phyloP scores from a whole-genome alignment of 2,797 vertebrate species.

The Pelochelys cantorii region DNA sequence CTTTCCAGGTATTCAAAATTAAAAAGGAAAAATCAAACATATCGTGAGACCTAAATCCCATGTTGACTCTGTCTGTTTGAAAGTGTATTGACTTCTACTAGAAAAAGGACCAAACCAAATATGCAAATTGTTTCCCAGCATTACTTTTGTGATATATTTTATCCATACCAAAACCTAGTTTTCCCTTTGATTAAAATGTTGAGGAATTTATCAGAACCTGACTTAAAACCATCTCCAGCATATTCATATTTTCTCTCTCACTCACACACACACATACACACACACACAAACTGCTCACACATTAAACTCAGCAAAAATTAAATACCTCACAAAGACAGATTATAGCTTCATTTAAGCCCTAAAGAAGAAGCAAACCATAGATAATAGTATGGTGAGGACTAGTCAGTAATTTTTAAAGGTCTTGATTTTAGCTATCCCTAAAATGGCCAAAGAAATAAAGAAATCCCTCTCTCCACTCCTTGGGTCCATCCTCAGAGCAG shows the following conservation, averaged over 20 bases:
- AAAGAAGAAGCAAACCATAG: background rate
- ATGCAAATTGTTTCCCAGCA: background rate
- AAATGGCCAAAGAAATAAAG: background rate
- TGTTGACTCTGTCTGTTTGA: background rate
- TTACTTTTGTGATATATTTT: background rate
- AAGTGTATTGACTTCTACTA: background rate
- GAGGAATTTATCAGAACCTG: background rate
- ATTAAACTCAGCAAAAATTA: background rate
- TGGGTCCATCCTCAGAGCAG: background rate
- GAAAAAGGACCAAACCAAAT: background rate
- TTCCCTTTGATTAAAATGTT: background rate
- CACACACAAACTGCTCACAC: background rate
- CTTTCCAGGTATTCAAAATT: background rate
- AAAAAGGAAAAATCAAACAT: background rate
- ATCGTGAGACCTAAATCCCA: background rate
- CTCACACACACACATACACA: background rate
- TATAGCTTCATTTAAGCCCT: background rate
- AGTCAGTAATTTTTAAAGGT: background rate
- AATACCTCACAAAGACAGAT: background rate
- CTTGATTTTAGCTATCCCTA: background rate
- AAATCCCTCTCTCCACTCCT: background rate
- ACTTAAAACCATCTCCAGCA: background rate
- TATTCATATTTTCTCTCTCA: background rate
- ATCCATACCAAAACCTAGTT: background rate
- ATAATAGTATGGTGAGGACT: background rate